Conservation (phyloP, 2,113 vertebrate genomes). For the Aepyceros melampus region DNA sequence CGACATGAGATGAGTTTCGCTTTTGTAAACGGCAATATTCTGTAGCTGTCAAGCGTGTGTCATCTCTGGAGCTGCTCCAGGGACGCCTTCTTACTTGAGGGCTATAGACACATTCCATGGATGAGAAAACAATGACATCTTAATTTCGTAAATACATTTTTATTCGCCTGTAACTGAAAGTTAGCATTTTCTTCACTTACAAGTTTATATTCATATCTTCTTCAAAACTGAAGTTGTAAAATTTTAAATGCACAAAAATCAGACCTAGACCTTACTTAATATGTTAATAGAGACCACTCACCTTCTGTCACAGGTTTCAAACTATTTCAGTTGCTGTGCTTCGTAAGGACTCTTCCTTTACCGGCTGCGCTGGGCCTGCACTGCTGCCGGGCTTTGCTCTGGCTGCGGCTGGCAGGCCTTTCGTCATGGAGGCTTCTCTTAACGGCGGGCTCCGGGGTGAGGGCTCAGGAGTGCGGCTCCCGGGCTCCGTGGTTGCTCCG, state of each 20-base stretch:
- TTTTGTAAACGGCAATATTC: background rate
- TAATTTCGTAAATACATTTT: background rate
- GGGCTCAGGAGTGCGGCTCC: too few species aligned
- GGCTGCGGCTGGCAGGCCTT: background rate
- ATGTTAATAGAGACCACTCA: background rate
- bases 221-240: background rate
- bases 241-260: background rate
- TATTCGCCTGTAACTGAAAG: background rate
- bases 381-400: background rate
- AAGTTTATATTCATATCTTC: background rate
- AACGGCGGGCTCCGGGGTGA: rapidly evolving
- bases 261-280: background rate
- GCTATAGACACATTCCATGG: background rate
- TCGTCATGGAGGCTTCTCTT: rapidly evolving
- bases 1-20: rapidly evolving
- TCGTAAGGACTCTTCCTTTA: background rate
- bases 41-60: rapidly evolving
- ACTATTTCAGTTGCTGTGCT: background rate
- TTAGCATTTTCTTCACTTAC: background rate
- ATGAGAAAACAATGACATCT: background rate
- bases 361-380: background rate
- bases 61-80: background rate
- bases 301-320: background rate
- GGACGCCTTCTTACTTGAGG: background rate
- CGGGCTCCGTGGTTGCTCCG: rapidly evolving